Base-by-base conservation (phyloP, 2,888 invertebrate genomes). In the Chesias legatella region DNA sequence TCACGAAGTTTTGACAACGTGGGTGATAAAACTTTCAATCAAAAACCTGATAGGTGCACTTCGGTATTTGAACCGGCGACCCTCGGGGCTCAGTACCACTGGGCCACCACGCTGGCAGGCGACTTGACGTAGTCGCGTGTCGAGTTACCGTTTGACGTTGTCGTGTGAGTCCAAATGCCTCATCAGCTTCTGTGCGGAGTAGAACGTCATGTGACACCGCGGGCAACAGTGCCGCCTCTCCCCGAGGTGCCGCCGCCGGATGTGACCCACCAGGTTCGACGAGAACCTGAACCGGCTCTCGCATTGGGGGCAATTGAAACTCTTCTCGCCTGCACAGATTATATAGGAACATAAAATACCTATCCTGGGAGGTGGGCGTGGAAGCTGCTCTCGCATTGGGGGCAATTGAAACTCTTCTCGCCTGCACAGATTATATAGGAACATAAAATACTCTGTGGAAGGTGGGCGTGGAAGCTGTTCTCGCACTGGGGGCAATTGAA, bases 121-220 rank as follows among this genome's bases (percentile, higher is more conserved):
- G 9, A 7, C 9, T 30, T 8, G 10, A 30, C 6, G 20, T 6
- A 3, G 6, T 5, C 20, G 13, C 11, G 21, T n/a, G n/a, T n/a
- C n/a, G n/a, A n/a, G n/a, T 23, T 22, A 77, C 79, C 78, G 58
- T 49, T 76, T 79, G 6, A 79, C 51, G 6, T 73, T 70, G 17
- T 71, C 63, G 40, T 81, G 81, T 1, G 76, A 56, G 42, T 80
- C 79, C 0, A 72, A 13, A 27, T 81, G 81, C 0, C 73, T 42
- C 1, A 67, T 60, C 0, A 81, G 48, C 27, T 74, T 73, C 30
- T 64, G 58, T 0, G 43, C 41, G 25, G 73, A 66, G 36, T 51
- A 67, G 60, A 78, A 82, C 0, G 51, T 40, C 2, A 58, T 50
- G 1, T 56, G 63, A 26, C 82, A 82, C 0, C 63, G 41, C 0